A percentile compares a stretch with the other conserved stretches of the same genome.
Conservation (phyloP, 2,113 vertebrate genomes). For the Nipponia nippon region DNA sequence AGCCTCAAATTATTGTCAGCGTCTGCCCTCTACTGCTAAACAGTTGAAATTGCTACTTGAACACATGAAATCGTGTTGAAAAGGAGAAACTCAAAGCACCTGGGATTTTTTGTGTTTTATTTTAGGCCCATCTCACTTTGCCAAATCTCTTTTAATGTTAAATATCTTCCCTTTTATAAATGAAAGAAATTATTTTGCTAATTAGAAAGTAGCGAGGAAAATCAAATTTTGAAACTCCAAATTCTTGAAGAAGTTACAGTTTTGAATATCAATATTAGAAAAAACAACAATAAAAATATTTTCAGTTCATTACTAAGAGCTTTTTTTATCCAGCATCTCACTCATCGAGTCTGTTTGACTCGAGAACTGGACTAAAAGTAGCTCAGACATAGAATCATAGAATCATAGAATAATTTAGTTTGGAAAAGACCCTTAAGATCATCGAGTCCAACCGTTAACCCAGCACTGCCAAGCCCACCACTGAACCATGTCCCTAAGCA, state of each 20-base stretch:
- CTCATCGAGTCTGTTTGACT: neutral
- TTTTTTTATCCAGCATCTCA: neutral
- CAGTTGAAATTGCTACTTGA: neutral
- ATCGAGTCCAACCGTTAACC: fast-evolving
- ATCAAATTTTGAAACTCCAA: neutral
- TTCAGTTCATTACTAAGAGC: neutral
- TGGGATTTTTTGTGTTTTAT: neutral
- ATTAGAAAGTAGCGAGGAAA: neutral
- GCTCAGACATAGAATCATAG: neutral
- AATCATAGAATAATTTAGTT: neutral
- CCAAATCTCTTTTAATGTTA: neutral
- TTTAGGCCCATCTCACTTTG: neutral
- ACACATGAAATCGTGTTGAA: fast-evolving
- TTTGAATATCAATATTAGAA: neutral
- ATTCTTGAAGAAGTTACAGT: neutral
- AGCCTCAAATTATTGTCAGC: neutral
- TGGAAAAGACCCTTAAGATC: neutral
- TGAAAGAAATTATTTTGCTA: neutral
- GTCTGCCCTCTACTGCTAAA: constrained; percentile 14
- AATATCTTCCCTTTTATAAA: neutral
- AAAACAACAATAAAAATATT: neutral
- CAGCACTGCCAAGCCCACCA: neutral
- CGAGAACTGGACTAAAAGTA: neutral
- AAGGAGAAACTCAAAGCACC: neutral
- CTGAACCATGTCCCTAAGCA: neutral